Base-by-base conservation (phyloP, 2,113 vertebrate genomes). In the Edolisoma coerulescens region DNA sequence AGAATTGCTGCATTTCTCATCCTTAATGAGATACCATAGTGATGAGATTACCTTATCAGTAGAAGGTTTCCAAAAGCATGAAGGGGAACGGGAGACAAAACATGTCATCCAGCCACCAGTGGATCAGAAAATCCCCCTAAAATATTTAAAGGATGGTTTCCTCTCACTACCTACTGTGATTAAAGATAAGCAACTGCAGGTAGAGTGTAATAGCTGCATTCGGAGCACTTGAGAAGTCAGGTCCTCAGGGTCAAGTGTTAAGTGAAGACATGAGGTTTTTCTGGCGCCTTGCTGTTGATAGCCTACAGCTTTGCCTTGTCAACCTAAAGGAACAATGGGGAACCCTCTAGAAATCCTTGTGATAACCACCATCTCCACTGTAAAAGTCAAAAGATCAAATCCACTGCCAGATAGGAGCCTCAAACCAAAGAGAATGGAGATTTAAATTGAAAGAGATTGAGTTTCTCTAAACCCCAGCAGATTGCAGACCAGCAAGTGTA, bases 361-460 rank as follows among this genome's bases (percentile, higher is more conserved):
- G 1, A 44, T 50, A 79, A 16, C 7, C 0, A 0, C 19, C 8
- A 3, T 56, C n/a, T 89, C 49, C 35, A 57, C 44, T 44, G 17
- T 42, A 69, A 52, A 89, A 86, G 13, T 27, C 60, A 87, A 60
- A 91, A 71, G 37, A 84, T 33, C 27, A 73, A 75, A 71, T 45
- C n/a, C 10, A 56, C 20, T 20, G 7, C 15, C n/a, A 73, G 16
- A 83, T 53, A 21, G 39, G 22, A 54, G 3, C 15, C 33, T 76
- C 57, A 69, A 95, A 85, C 23, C n/a, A 41, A 68, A 89, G 37
- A 57, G 37, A 89, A 78, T 42, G 13, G 82, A 85, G 6, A 4
- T 78, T 82, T 94, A 82, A 75, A 67, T 50, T 49, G n/a, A 74
- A 68, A 80, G 35, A 86, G 4, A 84, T 20, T 3, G 2, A 63